Evolutionary conservation across 2,113 vertebrate genomes (phyloP), one percentile per base, ranked within the genome.

Genomic region (Setophaga petechia): DNA sequence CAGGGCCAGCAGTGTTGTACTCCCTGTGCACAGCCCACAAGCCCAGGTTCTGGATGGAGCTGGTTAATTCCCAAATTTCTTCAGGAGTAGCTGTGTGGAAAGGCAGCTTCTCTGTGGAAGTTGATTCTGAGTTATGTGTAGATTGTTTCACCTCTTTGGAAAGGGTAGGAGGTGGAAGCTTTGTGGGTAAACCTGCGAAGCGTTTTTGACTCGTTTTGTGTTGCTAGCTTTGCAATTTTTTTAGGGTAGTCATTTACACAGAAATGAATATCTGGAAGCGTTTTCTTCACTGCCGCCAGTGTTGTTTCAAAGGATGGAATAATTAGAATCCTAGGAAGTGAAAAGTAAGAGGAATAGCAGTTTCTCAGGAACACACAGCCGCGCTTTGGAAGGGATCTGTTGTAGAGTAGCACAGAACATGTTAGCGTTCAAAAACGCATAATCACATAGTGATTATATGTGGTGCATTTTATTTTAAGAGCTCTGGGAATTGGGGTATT

Each of bases 251-350:
- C 11, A 35, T 3, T 28, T 67, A 17, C 9, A 6, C 61, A 62
- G 14, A 67, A 86, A 54, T 4, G 0, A 31, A 1, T 46, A 10
- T 31, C 35, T 51, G 24, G 22, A 77, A 63, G 65, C 0, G 1
- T 33, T 81, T 54, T 39, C 33, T 59, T 68, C 14, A 39, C 37
- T 57, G 27, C 11, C 12, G 52, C 12, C 4, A 17, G 9, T 30
- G 15, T 18, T 81, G 37, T 80, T 84, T 43, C 9, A 52, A 46
- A 41, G 66, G 35, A 68, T 20, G 1, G 20, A 39, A 37, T n/a
- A 1, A 23, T 76, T 57, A 35, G 4, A 35, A 39, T 73, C 5
- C 10, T 49, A 8, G 33, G 21, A 27, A 66, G 12, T 11, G 20
- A 57, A 49, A 85, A 80, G 2, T 22, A 27, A 43, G 12, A 43